Evolutionary conservation across 2,797 vertebrate genomes (phyloP).

Genomic region (Leptatherina wallacei): DNA sequence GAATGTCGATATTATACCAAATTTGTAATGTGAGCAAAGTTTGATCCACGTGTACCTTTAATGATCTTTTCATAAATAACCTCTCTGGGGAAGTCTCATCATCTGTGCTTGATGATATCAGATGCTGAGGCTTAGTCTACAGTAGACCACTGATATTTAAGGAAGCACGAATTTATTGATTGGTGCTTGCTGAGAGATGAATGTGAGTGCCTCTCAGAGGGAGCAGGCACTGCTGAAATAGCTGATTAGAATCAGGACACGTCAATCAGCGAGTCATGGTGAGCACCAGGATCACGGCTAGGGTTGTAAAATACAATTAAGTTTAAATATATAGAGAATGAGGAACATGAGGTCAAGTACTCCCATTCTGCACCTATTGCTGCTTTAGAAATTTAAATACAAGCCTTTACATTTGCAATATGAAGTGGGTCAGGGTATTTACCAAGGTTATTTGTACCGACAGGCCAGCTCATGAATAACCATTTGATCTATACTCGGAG

Average conservation of each 20-base stretch:
- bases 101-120: constrained; percentile 55
- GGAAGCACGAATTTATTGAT: constrained; percentile 55
- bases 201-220: constrained; percentile 23
- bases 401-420: constrained; percentile 45
- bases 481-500: constrained; percentile 56
- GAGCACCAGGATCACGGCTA: constrained; percentile 41
- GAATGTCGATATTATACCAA: constrained; percentile 57
- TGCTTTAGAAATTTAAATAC: constrained; percentile 57
- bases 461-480: constrained; percentile 66
- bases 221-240: constrained; percentile 17
- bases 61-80: constrained; percentile 58
- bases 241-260: constrained; percentile 57
- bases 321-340: constrained; percentile 52
- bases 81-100: constrained; percentile 39
- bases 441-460: constrained; percentile 61
- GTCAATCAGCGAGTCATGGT: constrained; percentile 35
- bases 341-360: constrained; percentile 59
- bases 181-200: constrained; percentile 31
- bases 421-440: constrained; percentile 61
- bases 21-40: constrained; percentile 31
- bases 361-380: constrained; percentile 26
- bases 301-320: constrained; percentile 31
- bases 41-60: constrained; percentile 38
- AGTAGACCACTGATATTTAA: constrained; percentile 44
- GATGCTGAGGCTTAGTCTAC: constrained; percentile 39